Evolutionary conservation across 2,113 vertebrate genomes (phyloP), one percentile per base, ranked within the genome.

Genomic region (Onychorhynchus coronatus): DNA sequence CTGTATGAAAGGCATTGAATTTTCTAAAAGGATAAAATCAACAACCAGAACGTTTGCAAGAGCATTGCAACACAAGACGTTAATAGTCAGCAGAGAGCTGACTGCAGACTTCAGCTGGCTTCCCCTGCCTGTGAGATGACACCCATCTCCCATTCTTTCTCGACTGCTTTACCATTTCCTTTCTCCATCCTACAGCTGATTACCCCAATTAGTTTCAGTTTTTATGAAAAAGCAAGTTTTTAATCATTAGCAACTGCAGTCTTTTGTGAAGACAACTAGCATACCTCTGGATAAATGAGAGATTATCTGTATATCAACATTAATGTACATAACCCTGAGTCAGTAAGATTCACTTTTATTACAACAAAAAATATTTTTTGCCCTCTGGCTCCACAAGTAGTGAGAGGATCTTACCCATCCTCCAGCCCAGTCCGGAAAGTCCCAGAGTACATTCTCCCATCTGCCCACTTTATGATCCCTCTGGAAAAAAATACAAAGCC

Each of bases 391-490:
- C 47, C 25, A 44, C 11, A 79, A 67, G 13, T 12, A 81, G 22
- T 6, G 14, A 49, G 12, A 49, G 7, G 30, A 39, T 80, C 98
- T 97, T 97, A 99, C 99, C 99, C 99, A 72, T 99, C 99, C 93
- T 99, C 99, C 90, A 99, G 94, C 41, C 99, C 99, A 56, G 98
- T 99, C 85, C 98, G 98, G 95, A 99, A 99, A n/a, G 97, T 97
- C 37, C 99, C 99, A 1, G 98, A 98, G 97, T 99, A 99, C 42
- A 97, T 97, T 93, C 99, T 98, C 88, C 99, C 99, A 97, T 99
- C 99, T 30, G 98, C 97, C 99, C 99, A 99, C 70, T 98, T 99
- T 49, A 99, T 96, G 50, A 98, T 92, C 17, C 99, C 99, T 88
- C 99, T 99, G 96, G 21, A 97, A 97, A 47, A 46, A 96, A 37